phyloP scores from a whole-genome alignment of 2,113 vertebrate genomes.

The Gila orcuttii region DNA sequence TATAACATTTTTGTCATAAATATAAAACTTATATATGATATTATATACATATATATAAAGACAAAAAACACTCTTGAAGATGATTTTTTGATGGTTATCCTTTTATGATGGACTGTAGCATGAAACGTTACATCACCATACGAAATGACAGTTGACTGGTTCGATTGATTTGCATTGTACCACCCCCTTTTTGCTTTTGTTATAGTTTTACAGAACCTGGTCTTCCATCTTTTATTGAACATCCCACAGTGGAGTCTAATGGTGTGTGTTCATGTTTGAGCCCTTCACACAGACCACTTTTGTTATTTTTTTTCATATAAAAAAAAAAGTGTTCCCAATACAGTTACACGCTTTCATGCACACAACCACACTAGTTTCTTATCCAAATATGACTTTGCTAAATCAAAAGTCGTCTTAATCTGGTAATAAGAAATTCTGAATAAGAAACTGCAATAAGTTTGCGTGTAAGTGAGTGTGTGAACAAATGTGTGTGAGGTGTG shows the following conservation, averaged over 20 bases:
- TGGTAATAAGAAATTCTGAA: constrained; percentile 23
- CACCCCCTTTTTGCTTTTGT: constrained; percentile 47
- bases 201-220: constrained; percentile 64
- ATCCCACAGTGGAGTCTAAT: constrained; percentile 72
- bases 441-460: constrained; percentile 55
- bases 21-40: constrained; percentile 71
- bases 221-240: constrained; percentile 80
- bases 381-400: not conserved
- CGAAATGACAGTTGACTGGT: constrained; percentile 67
- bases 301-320: constrained; percentile 26
- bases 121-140: constrained; percentile 73
- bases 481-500: constrained; percentile 2
- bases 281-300: constrained; percentile 38
- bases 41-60: constrained; percentile 67
- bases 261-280: constrained; percentile 43
- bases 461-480: constrained; percentile 37
- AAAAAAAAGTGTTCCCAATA: constrained; percentile 17
- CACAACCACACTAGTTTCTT: constrained; percentile 34
- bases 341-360: constrained; percentile 39
- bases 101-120: constrained; percentile 76
- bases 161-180: constrained; percentile 43
- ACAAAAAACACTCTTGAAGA: constrained; percentile 69
- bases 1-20: constrained; percentile 76
- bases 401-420: not conserved
- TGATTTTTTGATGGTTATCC: constrained; percentile 69